phyloP scores from a whole-genome alignment of 2,888 invertebrate genomes.

The Cabera pusaria region DNA sequence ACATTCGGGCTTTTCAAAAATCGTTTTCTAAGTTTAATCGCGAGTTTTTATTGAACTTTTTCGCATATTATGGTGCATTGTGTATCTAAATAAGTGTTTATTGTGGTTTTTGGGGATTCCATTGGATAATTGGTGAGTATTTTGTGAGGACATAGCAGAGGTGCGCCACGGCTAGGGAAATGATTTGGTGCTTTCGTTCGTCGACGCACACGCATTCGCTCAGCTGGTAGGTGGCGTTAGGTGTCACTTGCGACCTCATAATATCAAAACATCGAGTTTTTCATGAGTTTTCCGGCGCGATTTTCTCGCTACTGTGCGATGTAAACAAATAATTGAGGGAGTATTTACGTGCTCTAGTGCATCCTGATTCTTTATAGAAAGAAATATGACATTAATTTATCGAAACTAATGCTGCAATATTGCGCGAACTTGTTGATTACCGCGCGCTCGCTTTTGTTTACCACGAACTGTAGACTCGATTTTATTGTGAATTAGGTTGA shows the following conservation, averaged over 20 bases:
- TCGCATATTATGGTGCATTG: slow-evolving; percentile 81
- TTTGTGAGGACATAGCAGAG: slow-evolving; percentile 80
- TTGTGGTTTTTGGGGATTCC: slow-evolving; percentile 77
- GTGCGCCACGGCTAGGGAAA: slow-evolving; percentile 84
- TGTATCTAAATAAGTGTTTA: slow-evolving; percentile 77
- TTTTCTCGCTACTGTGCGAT: slow-evolving; percentile 60
- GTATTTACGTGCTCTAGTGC: slow-evolving; percentile 37
- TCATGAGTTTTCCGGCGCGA: slow-evolving; percentile 80
- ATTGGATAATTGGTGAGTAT: slow-evolving; percentile 79
- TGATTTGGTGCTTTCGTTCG: slow-evolving; percentile 83
- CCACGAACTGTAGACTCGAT: slow-evolving; percentile 50
- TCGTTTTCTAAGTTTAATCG: slow-evolving; percentile 82
- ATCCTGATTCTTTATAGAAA: slow-evolving; percentile 34
- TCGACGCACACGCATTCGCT: slow-evolving; percentile 81
- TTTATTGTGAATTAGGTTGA: slow-evolving; percentile 50
- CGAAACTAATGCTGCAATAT: slow-evolving; percentile 53
- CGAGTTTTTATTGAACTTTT: slow-evolving; percentile 83
- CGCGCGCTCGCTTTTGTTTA: slow-evolving; percentile 68
- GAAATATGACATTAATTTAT: slow-evolving; percentile 27
- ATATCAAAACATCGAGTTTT: slow-evolving; percentile 78
- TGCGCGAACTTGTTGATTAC: slow-evolving; percentile 68
- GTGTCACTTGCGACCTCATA: slow-evolving; percentile 64
- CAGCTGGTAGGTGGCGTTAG: slow-evolving; percentile 83
- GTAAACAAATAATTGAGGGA: slow-evolving; percentile 51
- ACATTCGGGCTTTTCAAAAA: slow-evolving; percentile 83